Conservation (phyloP, 2,888 invertebrate genomes). For the Aspidiotus destructor region DNA sequence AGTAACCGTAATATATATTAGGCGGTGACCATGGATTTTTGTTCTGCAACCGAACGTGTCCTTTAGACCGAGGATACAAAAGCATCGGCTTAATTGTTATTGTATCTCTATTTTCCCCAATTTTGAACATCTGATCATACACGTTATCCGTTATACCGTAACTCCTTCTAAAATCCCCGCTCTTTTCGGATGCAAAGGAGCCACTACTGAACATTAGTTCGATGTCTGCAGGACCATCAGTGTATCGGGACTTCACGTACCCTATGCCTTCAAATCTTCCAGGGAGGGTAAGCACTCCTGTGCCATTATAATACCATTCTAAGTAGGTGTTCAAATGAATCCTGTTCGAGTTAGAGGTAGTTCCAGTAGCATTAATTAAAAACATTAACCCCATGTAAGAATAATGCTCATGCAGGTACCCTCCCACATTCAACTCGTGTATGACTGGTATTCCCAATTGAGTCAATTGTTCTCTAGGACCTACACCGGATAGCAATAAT, state of each 20-base stretch:
- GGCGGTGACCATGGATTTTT: conserved; percentile 46
- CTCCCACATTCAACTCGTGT: conserved; percentile 55
- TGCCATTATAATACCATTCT: conserved; percentile 36
- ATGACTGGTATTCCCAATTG: conserved; percentile 52
- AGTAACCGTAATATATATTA: conserved; percentile 47
- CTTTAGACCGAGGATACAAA: conserved; percentile 49
- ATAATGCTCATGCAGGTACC: conserved; percentile 58
- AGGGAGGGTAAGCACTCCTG: conserved; percentile 45
- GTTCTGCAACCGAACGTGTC: conserved; percentile 44
- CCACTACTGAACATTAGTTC: conserved; percentile 59
- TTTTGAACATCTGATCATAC: conserved; percentile 44
- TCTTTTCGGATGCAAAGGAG: conserved; percentile 50
- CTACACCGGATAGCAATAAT: conserved; percentile 54
- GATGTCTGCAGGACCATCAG: conserved; percentile 53
- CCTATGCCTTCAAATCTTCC: conserved; percentile 52
- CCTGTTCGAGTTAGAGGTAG: conserved; percentile 33
- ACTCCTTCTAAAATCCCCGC: conserved; percentile 44
- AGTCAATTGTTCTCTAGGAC: conserved; percentile 52
- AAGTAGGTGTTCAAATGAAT: conserved; percentile 32
- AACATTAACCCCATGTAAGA: conserved; percentile 52
- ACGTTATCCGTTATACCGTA: conserved; percentile 44
- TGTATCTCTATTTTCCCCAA: conserved; percentile 45
- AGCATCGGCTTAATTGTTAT: conserved; percentile 50
- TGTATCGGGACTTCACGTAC: conserved; percentile 51
- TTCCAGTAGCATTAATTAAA: conserved; percentile 44